Percentiles rank a stretch among this genome's conserved stretches.
Evolutionary conservation across 2,797 vertebrate genomes (phyloP).

Genomic region (Sylvilagus floridanus): DNA sequence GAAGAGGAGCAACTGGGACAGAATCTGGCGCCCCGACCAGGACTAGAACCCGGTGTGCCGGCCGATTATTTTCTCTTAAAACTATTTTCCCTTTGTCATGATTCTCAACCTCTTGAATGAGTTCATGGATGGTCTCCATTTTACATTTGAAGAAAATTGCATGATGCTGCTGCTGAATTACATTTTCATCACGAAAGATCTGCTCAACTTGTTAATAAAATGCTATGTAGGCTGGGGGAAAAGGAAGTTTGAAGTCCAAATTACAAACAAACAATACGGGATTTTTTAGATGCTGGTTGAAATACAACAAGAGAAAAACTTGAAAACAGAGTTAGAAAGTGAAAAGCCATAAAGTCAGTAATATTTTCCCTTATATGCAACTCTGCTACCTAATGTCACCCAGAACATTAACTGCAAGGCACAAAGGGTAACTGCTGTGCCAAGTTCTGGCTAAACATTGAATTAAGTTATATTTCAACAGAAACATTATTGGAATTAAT

Average conservation of each 20-base stretch:
- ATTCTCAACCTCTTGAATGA: neutral
- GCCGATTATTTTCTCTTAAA: conserved; percentile 34
- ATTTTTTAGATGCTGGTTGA: conserved; percentile 13
- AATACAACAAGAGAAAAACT: neutral
- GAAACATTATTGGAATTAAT: neutral
- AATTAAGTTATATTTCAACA: neutral
- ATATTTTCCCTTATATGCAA: conserved; percentile 1
- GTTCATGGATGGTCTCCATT: neutral
- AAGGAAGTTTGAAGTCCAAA: neutral
- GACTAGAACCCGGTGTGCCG: too few species aligned
- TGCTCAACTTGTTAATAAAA: conserved; percentile 6
- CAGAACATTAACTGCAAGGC: conserved; percentile 16
- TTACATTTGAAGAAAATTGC: conserved; percentile 25
- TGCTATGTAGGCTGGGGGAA: neutral
- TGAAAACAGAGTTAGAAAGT: conserved; percentile 6
- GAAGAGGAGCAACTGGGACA: too few species aligned
- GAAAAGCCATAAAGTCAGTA: neutral
- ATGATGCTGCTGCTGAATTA: neutral
- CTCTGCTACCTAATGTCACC: neutral
- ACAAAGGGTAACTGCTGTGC: neutral
- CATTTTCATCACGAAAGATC: conserved; percentile 26
- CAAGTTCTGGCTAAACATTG: neutral
- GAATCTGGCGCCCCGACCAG: too few species aligned
- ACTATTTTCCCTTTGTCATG: neutral
- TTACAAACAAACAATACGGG: neutral